Conservation (phyloP, 2,113 vertebrate species). For the Pithys albifrons region DNA sequence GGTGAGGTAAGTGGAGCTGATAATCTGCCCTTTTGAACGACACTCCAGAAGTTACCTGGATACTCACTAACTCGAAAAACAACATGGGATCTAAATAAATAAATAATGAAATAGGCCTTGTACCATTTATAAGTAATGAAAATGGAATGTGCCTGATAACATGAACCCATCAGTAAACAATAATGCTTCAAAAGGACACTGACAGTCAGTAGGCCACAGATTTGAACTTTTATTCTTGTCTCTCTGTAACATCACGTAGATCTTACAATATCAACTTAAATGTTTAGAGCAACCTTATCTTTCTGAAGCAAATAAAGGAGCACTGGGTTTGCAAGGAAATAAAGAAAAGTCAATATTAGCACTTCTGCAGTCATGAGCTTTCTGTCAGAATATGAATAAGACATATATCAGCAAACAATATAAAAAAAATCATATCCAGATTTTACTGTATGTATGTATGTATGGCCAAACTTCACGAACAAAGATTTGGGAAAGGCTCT, state of each 20-base stretch:
- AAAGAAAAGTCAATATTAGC: background rate
- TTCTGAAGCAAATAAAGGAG: background rate
- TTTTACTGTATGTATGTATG: no score
- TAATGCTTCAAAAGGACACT: background rate
- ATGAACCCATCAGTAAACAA: background rate
- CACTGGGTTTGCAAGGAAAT: background rate
- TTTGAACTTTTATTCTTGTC: background rate
- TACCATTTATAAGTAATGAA: slow-evolving; percentile 39
- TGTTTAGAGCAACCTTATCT: background rate
- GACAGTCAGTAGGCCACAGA: background rate
- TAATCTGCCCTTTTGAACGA: background rate
- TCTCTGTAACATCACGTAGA: background rate
- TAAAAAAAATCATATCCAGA: background rate
- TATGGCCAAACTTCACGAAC: no score
- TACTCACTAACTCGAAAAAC: background rate
- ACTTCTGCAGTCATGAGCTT: background rate
- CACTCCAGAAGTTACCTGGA: background rate
- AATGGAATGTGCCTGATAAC: background rate
- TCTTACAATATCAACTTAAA: background rate
- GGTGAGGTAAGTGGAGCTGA: background rate
- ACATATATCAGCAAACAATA: background rate
- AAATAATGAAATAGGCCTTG: slow-evolving; percentile 20
- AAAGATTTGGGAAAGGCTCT: no score
- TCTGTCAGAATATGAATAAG: background rate
- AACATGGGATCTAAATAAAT: background rate